Evolutionary conservation across 2,888 invertebrate species (phyloP).

Genomic region (Leuctra nigra): DNA sequence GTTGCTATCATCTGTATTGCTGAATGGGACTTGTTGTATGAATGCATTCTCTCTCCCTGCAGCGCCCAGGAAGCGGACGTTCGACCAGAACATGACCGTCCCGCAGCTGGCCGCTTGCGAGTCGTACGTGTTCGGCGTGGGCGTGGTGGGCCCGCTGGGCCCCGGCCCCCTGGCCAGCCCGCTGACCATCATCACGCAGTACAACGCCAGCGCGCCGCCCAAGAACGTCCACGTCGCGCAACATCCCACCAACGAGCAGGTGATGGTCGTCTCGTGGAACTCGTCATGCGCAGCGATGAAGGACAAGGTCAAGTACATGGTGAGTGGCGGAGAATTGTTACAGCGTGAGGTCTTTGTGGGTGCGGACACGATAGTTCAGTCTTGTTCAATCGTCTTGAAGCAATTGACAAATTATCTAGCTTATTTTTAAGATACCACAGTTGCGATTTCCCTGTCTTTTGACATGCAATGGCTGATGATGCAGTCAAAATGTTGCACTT

Average conservation of each 20-base stretch:
- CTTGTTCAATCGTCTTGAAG: too few relatives aligned
- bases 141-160: constrained; percentile 56
- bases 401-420: too few relatives aligned
- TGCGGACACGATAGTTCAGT: too few relatives aligned
- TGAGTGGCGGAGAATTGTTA: too few relatives aligned
- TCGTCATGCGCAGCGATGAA: constrained; percentile 56
- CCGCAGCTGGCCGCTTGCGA: constrained; percentile 64
- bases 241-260: constrained; percentile 34
- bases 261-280: constrained; percentile 60
- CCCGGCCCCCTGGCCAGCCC: constrained; percentile 56
- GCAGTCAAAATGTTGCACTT: too few relatives aligned
- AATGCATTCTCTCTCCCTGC: constrained; percentile 26
- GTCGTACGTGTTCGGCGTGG: constrained; percentile 64
- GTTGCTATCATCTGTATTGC: too few relatives aligned
- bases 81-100: constrained; percentile 49
- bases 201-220: constrained; percentile 59
- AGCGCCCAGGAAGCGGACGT: constrained; percentile 46
- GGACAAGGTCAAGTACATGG: constrained; percentile 51
- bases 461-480: too few relatives aligned
- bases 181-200: constrained; percentile 50
- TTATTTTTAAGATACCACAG: too few relatives aligned
- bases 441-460: too few relatives aligned
- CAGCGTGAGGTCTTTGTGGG: too few relatives aligned
- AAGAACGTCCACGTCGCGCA: constrained; percentile 52
- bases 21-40: too few relatives aligned